A percentile compares a stretch with the other conserved stretches of the same genome.
phyloP scores from a whole-genome alignment of 2,888 invertebrate species.

The Phoronis australis region DNA sequence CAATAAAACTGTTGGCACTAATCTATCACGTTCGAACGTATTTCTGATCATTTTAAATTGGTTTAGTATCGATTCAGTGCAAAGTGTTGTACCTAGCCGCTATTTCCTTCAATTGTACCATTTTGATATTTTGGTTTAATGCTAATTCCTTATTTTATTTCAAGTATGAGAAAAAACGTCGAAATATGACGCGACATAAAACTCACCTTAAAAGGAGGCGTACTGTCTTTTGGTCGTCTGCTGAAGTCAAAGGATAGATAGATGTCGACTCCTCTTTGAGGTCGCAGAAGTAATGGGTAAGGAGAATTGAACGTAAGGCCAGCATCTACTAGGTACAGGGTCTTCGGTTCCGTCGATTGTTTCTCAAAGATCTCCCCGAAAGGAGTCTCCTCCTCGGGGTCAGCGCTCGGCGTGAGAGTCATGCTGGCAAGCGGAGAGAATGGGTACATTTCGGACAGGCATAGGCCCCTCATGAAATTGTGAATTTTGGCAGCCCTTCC shows the following conservation, averaged over 20 bases:
- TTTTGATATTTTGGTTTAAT: neutral
- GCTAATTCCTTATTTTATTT: neutral
- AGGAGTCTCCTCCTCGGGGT: no score
- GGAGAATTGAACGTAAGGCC: constrained; percentile 56
- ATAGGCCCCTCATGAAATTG: constrained; percentile 54
- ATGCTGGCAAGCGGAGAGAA: constrained; percentile 50
- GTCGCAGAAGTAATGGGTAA: constrained; percentile 52
- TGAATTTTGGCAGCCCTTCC: constrained; percentile 54
- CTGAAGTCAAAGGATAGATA: constrained; percentile 55
- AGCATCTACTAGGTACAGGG: constrained; percentile 54
- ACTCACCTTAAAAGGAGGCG: constrained; percentile 51
- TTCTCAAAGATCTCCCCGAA: constrained; percentile 51
- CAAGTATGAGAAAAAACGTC: neutral
- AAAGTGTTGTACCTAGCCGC: no score
- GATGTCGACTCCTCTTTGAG: constrained; percentile 53
- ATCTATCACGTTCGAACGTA: no score
- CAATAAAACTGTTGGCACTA: no score
- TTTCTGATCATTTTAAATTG: no score
- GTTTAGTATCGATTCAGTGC: no score
- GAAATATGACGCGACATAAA: neutral
- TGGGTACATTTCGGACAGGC: constrained; percentile 47
- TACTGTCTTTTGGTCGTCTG: constrained; percentile 47
- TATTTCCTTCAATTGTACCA: neutral
- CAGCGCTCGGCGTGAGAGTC: neutral
- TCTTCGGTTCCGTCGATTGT: constrained; percentile 50